Evolutionary conservation across 2,797 vertebrate species (phyloP).

Genomic region (Lagorchestes hirsutus): DNA sequence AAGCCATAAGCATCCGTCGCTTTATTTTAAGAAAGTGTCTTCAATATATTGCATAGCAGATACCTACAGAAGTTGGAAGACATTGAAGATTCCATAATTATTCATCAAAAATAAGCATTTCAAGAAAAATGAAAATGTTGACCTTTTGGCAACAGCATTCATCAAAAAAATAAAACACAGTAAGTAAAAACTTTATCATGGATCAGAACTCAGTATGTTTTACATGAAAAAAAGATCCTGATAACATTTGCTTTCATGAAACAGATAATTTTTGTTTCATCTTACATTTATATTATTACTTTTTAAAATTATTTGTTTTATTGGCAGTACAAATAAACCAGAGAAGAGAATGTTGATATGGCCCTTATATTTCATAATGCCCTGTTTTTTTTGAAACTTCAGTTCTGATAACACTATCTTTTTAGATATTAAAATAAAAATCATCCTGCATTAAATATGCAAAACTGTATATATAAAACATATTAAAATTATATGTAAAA

Average conservation of each 20-base stretch:
- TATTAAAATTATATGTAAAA: too few relatives aligned
- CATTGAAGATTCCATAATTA: neutral
- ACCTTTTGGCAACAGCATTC: neutral
- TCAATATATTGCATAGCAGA: neutral
- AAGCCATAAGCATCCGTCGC: neutral
- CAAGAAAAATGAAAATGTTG: neutral
- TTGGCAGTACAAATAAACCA: neutral
- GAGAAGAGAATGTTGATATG: neutral
- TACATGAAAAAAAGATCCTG: neutral
- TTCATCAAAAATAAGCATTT: neutral
- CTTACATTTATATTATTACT: neutral
- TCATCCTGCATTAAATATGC: neutral
- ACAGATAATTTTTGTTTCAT: neutral
- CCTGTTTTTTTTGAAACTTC: neutral
- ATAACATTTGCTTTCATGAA: neutral
- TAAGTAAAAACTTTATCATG: neutral
- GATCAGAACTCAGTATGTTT: neutral
- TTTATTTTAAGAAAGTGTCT: neutral
- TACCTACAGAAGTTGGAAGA: neutral
- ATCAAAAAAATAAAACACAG: neutral
- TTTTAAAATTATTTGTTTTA: neutral
- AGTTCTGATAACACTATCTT: neutral
- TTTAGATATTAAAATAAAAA: neutral
- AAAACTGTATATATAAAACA: too few relatives aligned
- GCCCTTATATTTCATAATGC: neutral